Percentiles rank a stretch among this genome's conserved stretches.
Conservation (phyloP, 2,888 invertebrate genomes). For the Calliphora vomitoria region DNA sequence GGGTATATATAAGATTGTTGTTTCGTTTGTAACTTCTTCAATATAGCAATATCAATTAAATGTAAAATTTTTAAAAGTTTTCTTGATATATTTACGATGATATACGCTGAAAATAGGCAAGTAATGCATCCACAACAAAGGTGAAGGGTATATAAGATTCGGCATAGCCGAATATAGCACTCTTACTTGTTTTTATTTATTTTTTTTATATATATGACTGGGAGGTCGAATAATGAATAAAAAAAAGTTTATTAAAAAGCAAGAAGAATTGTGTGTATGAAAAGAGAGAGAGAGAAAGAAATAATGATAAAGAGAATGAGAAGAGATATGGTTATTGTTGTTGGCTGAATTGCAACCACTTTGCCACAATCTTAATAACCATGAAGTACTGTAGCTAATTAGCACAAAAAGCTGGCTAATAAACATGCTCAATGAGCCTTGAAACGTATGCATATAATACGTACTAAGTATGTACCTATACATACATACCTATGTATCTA, state of each 20-base stretch:
- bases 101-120: too few species aligned
- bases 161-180: too few species aligned
- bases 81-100: too few species aligned
- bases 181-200: too few species aligned
- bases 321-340: conserved; percentile 69
- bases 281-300: conserved; percentile 48
- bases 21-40: too few species aligned
- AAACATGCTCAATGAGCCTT: conserved; percentile 83
- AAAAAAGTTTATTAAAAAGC: conserved; percentile 7
- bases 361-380: conserved; percentile 83
- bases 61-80: too few species aligned
- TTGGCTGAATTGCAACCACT: conserved; percentile 78
- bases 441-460: conserved; percentile 71
- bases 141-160: too few species aligned
- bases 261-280: conserved; percentile 42
- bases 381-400: conserved; percentile 83
- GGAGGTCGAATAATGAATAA: conserved; percentile 17
- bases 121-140: too few species aligned
- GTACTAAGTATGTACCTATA: conserved; percentile 32
- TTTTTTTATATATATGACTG: conserved; percentile 11
- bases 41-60: too few species aligned
- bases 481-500: not conserved
- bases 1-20: too few species aligned
- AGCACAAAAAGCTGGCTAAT: conserved; percentile 83
- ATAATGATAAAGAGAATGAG: conserved; percentile 50